Evolutionary conservation across 1,140 invertebrate genomes (phyloP), one percentile per base, ranked within the genome.

Genomic region (Callitettix versicolor): DNA sequence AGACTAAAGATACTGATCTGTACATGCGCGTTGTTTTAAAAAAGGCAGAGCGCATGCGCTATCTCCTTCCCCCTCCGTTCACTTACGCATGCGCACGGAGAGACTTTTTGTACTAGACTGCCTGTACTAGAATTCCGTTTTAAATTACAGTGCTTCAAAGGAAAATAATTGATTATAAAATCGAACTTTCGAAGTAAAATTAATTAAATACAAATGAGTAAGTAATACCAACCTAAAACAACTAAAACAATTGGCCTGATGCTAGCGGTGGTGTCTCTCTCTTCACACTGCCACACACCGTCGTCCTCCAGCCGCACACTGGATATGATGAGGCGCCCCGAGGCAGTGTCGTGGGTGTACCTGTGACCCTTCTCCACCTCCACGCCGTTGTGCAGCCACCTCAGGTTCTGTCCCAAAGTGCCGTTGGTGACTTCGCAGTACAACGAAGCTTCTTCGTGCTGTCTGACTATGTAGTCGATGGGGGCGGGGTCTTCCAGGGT

Each of bases 271-370:
- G 75, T 76, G 64, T 81, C 76, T 60, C 81, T 79, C 6, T 81
- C 71, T 56, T 77, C 78, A 63, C 81, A 84, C 56, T 75, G 76
- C 81, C 81, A 84, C 60, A 76, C 74, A 49, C 81, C 81, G 58
- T 82, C 79, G 60, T 84, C 81, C 62, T 83, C 80, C 18, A 82
- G 69, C 61, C 80, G 72, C 11, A 81, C 79, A 64, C 80, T 83
- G 58, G 78, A 78, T 58, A 84, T 83, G 57, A 78, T 76, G 58
- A 84, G 69, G 56, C 77, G 77, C 0, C 79, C 80, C 42, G 74
- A 76, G 56, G 74, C 70, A 3, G 70, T 68, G 56, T 76, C 73
- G n/a, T 71, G 66, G 15, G 69, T 70, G 55, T 75, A 75, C 41
- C 74, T 65, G 51, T 75, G 73, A 17, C 73, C 73, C 1, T 73